These are phyloP conservation scores for Nasonia giraulti DNA, from an alignment of 1,140 invertebrate genomes.

Conservation along the genomic window DNA sequence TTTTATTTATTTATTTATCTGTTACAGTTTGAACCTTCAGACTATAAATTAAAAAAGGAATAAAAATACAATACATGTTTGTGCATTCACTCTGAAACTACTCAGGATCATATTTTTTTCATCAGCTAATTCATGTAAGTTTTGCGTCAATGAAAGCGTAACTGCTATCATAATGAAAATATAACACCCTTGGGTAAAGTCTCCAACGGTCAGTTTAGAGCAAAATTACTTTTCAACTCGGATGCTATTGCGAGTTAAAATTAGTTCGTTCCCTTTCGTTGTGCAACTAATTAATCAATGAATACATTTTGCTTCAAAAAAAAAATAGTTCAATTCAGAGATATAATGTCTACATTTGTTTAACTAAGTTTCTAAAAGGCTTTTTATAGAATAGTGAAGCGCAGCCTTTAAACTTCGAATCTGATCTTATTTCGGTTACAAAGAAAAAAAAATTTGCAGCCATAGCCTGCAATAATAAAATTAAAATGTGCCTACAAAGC, in stretches of 20 bases:
- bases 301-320: background rate
- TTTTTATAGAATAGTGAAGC: no score
- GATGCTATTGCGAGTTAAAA: background rate
- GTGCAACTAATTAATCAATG: slow-evolving; percentile 22
- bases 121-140: slow-evolving; percentile 15
- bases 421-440: no score
- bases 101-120: background rate
- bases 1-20: no score
- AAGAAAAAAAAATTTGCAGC: no score
- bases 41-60: background rate
- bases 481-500: background rate
- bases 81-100: background rate
- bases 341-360: no score
- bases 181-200: slow-evolving; percentile 21
- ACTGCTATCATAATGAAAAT: slow-evolving; percentile 26
- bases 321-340: background rate
- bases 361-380: no score
- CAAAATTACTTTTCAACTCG: background rate
- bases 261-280: background rate
- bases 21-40: no score
- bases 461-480: no score
- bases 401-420: no score
- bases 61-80: background rate
- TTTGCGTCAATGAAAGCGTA: slow-evolving; percentile 17
- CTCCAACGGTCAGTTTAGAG: background rate